Evolutionary conservation across 1,140 invertebrate genomes (phyloP), one percentile per base, ranked within the genome.

Genomic region (Palaemon carinicauda): DNA sequence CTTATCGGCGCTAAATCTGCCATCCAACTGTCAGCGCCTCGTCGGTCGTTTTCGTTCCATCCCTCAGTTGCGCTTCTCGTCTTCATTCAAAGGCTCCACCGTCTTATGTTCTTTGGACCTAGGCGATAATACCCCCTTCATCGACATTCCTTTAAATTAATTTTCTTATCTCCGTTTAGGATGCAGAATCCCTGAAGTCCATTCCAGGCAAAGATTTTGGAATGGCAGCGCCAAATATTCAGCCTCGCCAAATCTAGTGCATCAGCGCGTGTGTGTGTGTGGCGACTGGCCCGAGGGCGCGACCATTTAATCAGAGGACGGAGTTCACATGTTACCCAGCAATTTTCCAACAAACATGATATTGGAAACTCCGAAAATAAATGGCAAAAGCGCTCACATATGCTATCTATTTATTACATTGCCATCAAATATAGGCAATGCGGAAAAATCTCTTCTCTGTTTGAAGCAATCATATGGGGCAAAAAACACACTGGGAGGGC

Each of bases 291-390:
- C 60, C 12, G 60, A 69, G 60, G 60, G 60, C 15, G 19, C 60
- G 60, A n/a, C 60, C 60, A 69, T 69, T 69, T 69, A 69, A 69
- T 69, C 60, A 69, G 60, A 69, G 60, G 60, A 69, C 60, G 24
- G 60, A 69, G 29, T 29, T 69, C 60, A 69, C 60, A 69, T 69
- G 60, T 69, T 69, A 69, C 21, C 21, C 21, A 69, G 60, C 60
- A 69, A 69, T 69, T 69, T 69, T 69, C 60, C 60, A 27, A 69
- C 60, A 69, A 69, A 69, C 60, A 69, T 69, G 60, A 69, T 69
- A 69, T 69, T 69, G 60, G 60, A 69, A 69, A 24, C 29, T 69
- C 60, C 21, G 29, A 69, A 69, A 27, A 69, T 69, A 69, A 69
- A 69, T 29, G 21, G 60, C 60, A 69, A 69, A 69, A 14, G 29